Evolutionary conservation across 2,113 vertebrate species (phyloP), one percentile per base, ranked within the genome.

Genomic region (Ranitomeya imitator): DNA sequence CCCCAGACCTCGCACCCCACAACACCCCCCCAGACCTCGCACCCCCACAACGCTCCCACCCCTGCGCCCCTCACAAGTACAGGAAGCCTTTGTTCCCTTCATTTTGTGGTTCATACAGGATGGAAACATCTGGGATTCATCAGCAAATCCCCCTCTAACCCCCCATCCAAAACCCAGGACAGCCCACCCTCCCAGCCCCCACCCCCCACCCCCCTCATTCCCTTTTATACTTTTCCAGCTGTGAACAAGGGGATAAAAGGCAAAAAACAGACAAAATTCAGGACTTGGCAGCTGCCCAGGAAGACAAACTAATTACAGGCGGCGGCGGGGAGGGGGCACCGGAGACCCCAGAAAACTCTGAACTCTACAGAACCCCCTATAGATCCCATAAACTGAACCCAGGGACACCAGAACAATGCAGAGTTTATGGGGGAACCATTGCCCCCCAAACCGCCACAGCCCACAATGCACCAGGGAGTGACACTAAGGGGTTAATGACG

Each of bases 41-140:
- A 60, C 59, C 7, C 59, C 59, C 26, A 31, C 26, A 14, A 6
- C 59, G 0, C 37, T 45, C 37, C 2, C 83, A 76, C 19, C 69
- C 69, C 54, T 31, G 26, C 37, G 52, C 61, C 55, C 71, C 61
- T 26, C n/a, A 55, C 52, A n/a, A 71, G 67, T 82, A 87, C 71
- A 65, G 79, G 71, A 82, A 51, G 51, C 79, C 86, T 87, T 87
- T 87, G 86, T 87, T 73, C 86, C 69, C 69, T 73, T 31, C 69
- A 73, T 73, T 73, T 73, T 73, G 69, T 37, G 52, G 60, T 59
- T 60, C 51, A 51, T 87, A 74, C 52, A 55, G 77, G 77, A 86
- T 86, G 86, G 79, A 82, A 87, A 87, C 86, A 87, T 87, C 86
- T 87, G 86, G 78, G 86, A 87, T 60, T 82, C 63, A 73, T 87